Evolutionary conservation across 2,113 vertebrate species (phyloP), one percentile per base, ranked within the genome.

Genomic region (Poeciliopsis turrubarensis): DNA sequence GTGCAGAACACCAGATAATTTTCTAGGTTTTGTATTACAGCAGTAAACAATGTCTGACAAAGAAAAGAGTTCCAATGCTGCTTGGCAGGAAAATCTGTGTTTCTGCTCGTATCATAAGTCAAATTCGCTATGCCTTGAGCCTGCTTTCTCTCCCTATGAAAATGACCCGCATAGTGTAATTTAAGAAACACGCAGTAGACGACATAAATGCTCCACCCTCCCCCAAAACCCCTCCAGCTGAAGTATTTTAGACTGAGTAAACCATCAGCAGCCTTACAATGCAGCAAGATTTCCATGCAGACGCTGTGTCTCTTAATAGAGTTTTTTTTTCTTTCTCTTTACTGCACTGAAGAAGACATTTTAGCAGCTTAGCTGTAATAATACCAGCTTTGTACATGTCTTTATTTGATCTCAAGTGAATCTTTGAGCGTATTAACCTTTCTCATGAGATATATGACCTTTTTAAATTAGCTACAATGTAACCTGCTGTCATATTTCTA

Each of bases 61-160:
- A 87, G 72, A 68, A 60, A 69, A 72, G 72, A 75, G 83, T 80
- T 77, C 72, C 73, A 86, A 77, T 85, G 78, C 74, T 68, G 75
- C 75, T 79, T 81, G 84, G 82, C 81, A 86, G 81, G 77, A 87
- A 78, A 82, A 66, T 86, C 81, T 78, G 68, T 30, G 70, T 86
- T 89, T 92, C 86, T 87, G 68, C 83, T 81, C 64, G 78, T 86
- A 83, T 87, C 85, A 80, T 78, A 82, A n/a, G 67, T 72, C 71
- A 87, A 90, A 93, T 92, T 91, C 89, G 88, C 84, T 63, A 79
- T 68, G 82, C 88, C 29, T 60, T 80, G 85, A 86, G 78, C 85
- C 78, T 72, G 64, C 69, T 88, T 76, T 68, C 31, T 22, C 71
- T 68, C 80, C 77, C 77, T 72, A 74, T 90, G 83, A 87, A 92